phyloP scores from a whole-genome alignment of 2,797 vertebrate species.

The Channallabes apus region DNA sequence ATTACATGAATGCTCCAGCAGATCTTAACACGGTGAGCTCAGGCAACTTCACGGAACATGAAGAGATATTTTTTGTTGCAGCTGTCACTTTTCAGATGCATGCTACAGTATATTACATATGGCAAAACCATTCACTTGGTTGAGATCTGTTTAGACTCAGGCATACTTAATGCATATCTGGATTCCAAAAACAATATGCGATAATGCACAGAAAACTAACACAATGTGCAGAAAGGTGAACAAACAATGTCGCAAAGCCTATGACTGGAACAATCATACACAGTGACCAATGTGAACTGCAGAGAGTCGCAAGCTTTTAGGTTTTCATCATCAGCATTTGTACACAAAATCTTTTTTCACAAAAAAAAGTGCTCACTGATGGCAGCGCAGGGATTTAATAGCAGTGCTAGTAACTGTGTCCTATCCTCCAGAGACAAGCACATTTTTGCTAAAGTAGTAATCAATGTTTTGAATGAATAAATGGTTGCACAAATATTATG shows the following conservation, averaged over 20 bases:
- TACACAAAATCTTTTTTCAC: neutral
- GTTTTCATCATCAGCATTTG: neutral
- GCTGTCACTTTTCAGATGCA: neutral
- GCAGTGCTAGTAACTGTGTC: too few relatives aligned
- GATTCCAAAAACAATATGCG: neutral
- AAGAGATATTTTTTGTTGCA: neutral
- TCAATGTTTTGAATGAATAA: too few relatives aligned
- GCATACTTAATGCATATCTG: neutral
- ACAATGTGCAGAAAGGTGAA: neutral
- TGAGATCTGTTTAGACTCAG: neutral
- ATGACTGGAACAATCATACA: neutral
- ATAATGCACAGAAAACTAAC: neutral
- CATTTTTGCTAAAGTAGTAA: too few relatives aligned
- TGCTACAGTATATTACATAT: neutral
- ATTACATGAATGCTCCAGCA: constrained; percentile 25
- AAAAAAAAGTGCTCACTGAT: too few relatives aligned
- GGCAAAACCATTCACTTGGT: neutral
- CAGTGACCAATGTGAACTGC: neutral
- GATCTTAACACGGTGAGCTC: constrained; percentile 4
- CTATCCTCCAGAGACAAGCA: too few relatives aligned
- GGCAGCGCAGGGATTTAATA: too few relatives aligned
- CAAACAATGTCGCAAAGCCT: neutral
- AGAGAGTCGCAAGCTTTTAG: neutral
- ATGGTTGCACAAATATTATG: too few relatives aligned
- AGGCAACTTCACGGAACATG: neutral